These are phyloP conservation scores for Acleris emargana DNA, from an alignment of 2,888 invertebrate genomes.

Conservation along the genomic window DNA sequence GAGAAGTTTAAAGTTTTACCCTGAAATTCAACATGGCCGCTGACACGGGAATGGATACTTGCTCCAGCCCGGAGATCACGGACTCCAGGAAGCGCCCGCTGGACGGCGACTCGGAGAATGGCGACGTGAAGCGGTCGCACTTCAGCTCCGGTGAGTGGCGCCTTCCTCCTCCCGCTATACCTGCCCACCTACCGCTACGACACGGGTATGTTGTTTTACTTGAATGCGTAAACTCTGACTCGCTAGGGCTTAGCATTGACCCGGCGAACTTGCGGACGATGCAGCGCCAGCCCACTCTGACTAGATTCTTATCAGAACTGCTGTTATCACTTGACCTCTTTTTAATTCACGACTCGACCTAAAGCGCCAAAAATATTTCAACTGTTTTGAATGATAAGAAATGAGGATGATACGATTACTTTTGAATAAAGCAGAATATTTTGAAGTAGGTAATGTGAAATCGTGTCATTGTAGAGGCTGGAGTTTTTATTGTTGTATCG, in stretches of 20 bases:
- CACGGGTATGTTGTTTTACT: constrained; percentile 53
- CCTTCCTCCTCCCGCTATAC: constrained; percentile 49
- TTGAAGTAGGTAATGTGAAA: constrained; percentile 15
- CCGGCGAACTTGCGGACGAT: constrained; percentile 65
- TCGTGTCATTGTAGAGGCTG: constrained; percentile 4
- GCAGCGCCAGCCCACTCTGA: constrained; percentile 56
- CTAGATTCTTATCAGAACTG: constrained; percentile 78
- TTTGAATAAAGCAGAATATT: constrained; percentile 9
- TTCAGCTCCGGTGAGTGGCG: constrained; percentile 92
- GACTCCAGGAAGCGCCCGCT: constrained; percentile 96
- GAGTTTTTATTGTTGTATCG: constrained; percentile 24
- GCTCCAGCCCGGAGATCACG: constrained; percentile 95
- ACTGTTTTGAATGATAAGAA: constrained; percentile 37
- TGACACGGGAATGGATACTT: constrained; percentile 96
- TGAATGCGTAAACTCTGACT: constrained; percentile 70
- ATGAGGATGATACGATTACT: constrained; percentile 28
- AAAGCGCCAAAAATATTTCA: constrained; percentile 46
- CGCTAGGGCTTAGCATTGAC: constrained; percentile 76
- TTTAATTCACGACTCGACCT: constrained; percentile 62
- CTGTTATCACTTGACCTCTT: constrained; percentile 79
- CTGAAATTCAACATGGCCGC: constrained; percentile 92
- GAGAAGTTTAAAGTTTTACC: constrained; percentile 82
- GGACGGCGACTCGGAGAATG: constrained; percentile 94
- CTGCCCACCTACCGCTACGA: constrained; percentile 40
- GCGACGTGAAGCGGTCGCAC: constrained; percentile 94